Conservation (phyloP, 2,113 vertebrate genomes). For the Chloebia gouldiae region DNA sequence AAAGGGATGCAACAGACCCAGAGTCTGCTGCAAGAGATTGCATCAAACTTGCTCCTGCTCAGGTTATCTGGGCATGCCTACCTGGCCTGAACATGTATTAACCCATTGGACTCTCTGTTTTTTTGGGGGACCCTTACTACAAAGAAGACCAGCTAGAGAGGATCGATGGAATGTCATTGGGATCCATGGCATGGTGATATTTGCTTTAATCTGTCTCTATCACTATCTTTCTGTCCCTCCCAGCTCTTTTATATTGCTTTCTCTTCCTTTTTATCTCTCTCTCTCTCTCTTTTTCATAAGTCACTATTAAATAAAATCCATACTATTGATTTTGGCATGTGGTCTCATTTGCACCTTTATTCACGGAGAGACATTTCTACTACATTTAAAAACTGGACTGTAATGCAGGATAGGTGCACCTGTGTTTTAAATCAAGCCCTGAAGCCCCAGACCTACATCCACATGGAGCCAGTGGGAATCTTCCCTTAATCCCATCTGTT, state of each 20-base stretch:
- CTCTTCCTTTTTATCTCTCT: background rate
- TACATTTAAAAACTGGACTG: background rate
- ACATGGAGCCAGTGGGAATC: background rate
- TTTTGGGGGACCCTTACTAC: too few species aligned
- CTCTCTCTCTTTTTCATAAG: background rate
- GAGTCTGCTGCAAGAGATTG: background rate
- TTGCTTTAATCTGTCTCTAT: background rate
- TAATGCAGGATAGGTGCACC: background rate
- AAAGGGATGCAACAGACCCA: too few species aligned
- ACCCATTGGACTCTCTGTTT: background rate
- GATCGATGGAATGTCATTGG: background rate
- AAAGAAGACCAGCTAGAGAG: background rate
- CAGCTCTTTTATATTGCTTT: background rate
- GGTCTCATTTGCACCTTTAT: fast-evolving
- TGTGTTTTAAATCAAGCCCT: background rate
- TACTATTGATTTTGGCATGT: background rate
- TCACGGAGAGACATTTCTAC: background rate
- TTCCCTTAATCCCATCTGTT: background rate
- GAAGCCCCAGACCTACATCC: background rate
- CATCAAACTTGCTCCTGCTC: too few species aligned
- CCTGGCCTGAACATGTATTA: background rate
- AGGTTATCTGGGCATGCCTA: background rate
- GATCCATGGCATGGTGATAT: too few species aligned
- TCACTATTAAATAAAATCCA: background rate
- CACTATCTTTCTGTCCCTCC: background rate